A percentile compares a stretch with the other conserved stretches of the same genome.
Conservation (phyloP, 2,113 vertebrate species). For the Rousettus leschenaultii region DNA sequence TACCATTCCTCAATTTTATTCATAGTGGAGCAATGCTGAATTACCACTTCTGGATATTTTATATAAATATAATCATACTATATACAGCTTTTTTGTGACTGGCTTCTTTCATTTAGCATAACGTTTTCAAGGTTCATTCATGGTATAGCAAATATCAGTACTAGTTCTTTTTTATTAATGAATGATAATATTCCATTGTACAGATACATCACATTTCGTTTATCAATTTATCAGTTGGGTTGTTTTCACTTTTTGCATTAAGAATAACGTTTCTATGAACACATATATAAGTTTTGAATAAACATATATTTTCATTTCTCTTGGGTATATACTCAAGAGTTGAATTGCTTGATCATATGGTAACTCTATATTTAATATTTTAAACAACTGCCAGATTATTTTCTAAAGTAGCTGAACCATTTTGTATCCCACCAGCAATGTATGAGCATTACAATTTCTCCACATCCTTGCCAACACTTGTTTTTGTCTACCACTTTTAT, state of each 20-base stretch:
- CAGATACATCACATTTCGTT: neutral
- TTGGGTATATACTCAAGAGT: neutral
- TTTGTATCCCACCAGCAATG: neutral
- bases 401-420: neutral
- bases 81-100: neutral
- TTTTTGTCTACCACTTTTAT: neutral
- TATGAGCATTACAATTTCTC: neutral
- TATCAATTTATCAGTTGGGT: neutral
- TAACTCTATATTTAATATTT: neutral
- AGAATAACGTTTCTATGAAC: neutral
- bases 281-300: neutral
- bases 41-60: neutral
- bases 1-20: neutral
- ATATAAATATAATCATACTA: neutral
- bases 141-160: neutral
- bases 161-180: neutral
- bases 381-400: neutral
- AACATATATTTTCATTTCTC: neutral
- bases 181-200: neutral
- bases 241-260: neutral
- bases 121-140: neutral
- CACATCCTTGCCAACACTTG: neutral
- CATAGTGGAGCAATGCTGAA: neutral
- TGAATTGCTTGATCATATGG: neutral
- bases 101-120: neutral